Evolutionary conservation across 2,113 vertebrate genomes (phyloP).

Genomic region (Xiphias gladius): DNA sequence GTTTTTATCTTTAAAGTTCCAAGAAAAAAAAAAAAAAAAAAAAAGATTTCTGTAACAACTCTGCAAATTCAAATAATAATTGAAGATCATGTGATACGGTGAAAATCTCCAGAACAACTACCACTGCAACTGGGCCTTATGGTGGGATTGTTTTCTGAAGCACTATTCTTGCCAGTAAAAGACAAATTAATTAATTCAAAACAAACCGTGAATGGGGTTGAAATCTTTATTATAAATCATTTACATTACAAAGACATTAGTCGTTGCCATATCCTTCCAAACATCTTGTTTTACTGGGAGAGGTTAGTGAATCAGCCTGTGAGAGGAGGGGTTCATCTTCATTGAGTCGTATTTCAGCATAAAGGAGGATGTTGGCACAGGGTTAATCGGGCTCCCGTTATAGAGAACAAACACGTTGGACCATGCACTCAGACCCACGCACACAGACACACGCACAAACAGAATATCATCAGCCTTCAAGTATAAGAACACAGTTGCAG

Average conservation of each 20-base stretch:
- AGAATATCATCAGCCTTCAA: slow-evolving; percentile 50
- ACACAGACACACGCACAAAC: slow-evolving; percentile 17
- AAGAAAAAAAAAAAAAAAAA: no score
- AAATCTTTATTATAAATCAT: slow-evolving; percentile 83
- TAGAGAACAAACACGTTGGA: neutral
- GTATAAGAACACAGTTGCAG: slow-evolving; percentile 23
- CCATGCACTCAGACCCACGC: neutral
- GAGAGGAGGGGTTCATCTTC: slow-evolving; percentile 14
- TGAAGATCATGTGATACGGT: neutral
- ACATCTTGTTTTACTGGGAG: slow-evolving; percentile 27
- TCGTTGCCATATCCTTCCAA: slow-evolving; percentile 41
- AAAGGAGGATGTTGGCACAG: slow-evolving; percentile 47
- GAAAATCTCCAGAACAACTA: no score
- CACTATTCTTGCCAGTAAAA: no score
- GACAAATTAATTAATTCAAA: no score
- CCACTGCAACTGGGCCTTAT: no score
- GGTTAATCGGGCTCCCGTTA: slow-evolving; percentile 29
- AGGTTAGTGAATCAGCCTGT: slow-evolving; percentile 35
- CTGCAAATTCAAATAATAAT: no score
- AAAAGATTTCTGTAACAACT: no score
- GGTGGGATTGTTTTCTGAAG: no score
- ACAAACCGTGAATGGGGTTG: slow-evolving; percentile 4
- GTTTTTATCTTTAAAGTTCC: no score
- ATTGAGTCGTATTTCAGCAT: slow-evolving; percentile 13
- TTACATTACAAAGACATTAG: slow-evolving; percentile 76